Conservation (phyloP, 2,888 invertebrate species). For the Harpalus rubripes region DNA sequence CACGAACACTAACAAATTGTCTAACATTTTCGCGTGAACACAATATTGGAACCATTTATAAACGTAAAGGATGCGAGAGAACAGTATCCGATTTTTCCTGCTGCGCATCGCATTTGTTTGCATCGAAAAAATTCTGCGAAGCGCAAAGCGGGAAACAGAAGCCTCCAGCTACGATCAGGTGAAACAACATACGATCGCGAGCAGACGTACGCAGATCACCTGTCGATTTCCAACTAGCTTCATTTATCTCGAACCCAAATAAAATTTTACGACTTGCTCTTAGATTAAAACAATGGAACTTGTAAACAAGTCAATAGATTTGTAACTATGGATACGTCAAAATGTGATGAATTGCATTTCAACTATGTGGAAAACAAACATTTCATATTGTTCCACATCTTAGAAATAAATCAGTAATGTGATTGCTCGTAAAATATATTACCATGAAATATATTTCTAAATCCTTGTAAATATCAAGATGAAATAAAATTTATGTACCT, state of each 20-base stretch:
- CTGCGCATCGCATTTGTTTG: conserved; percentile 48
- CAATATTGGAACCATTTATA: conserved; percentile 55
- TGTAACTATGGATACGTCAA: not conserved
- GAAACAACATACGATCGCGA: conserved; percentile 8
- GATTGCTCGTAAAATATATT: too few species aligned
- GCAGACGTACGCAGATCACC: not conserved
- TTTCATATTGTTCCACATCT: too few species aligned
- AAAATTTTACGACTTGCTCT: not conserved
- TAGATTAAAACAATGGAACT: not conserved
- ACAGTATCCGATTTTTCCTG: conserved; percentile 46
- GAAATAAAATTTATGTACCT: too few species aligned
- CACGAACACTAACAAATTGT: conserved; percentile 47
- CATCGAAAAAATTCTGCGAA: conserved; percentile 46
- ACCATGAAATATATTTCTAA: too few species aligned
- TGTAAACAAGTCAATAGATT: not conserved
- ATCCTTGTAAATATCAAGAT: too few species aligned
- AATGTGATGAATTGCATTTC: not conserved
- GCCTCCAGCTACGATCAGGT: conserved; percentile 11
- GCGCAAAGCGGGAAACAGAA: not conserved
- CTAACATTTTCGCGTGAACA: conserved; percentile 53
- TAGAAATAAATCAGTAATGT: too few species aligned
- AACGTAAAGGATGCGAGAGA: conserved; percentile 45
- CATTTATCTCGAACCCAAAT: not conserved
- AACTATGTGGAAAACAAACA: not conserved
- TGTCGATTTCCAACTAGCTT: not conserved